Base-by-base conservation (phyloP, 1,140 invertebrate genomes). In the Brachystomella parvula region DNA sequence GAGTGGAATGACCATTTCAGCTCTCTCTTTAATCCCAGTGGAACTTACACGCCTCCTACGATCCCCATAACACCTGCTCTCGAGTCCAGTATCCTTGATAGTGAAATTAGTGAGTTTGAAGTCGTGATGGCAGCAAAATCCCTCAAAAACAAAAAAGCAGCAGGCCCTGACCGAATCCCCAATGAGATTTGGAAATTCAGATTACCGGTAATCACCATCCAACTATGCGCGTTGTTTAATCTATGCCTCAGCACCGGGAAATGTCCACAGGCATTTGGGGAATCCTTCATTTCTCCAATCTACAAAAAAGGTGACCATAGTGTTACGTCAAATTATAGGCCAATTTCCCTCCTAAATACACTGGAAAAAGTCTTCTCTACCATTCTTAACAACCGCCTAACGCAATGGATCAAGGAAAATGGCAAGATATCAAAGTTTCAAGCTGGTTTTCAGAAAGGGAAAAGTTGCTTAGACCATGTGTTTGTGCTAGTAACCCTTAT, bases 321-420 rank as follows among this genome's bases (percentile, higher is more conserved):
- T 17, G 60, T 63, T 15, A 64, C 74, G 2, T 26, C 49, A 29
- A 75, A 76, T 57, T 74, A 74, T 58, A 39, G 74, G 32, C 72
- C 72, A n/a, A 75, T 76, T 29, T 66, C 68, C 19, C 69, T 75
- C 30, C 19, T 75, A 1, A 73, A 75, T 61, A 66, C 64, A 17
- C 47, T 63, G 24, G 32, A 59, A 1, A 75, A 76, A 71, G 26
- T 75, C 1, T 74, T 73, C 32, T 68, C 70, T 1, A 63, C 47
- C 3, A 63, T 76, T 2, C 56, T 76, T n/a, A 57, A 58, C 19
- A 64, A 58, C 2, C 65, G 74, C 64, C 29, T 76, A n/a, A 58
- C 67, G 6, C 33, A n/a, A 0, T 75, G 69, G 68, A 21, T 68
- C 15, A 64, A 66, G 32, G 32, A 53, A 31, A 58, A 71, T 53